Conservation (phyloP, 1,140 invertebrate species). For the Venustaconcha ellipsiformis region DNA sequence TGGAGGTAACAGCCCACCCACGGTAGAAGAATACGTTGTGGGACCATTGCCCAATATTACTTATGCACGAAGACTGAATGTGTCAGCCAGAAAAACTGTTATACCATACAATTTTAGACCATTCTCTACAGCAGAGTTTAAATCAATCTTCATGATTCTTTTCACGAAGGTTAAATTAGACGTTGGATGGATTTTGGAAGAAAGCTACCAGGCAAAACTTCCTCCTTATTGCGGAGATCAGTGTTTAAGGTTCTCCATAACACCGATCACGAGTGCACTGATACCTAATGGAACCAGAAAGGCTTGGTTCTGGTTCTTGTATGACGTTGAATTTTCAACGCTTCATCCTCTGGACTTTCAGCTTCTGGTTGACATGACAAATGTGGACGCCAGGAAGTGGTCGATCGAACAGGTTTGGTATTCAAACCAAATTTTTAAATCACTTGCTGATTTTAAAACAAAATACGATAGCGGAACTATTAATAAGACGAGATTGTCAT, state of each 20-base stretch:
- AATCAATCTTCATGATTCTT: conserved; percentile 43
- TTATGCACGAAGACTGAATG: conserved; percentile 36
- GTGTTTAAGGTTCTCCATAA: conserved; percentile 53
- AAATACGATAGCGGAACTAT: conserved; percentile 35
- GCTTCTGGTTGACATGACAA: conserved; percentile 48
- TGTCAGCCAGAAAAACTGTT: conserved; percentile 36
- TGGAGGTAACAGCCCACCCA: conserved; percentile 44
- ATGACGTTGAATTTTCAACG: conserved; percentile 48
- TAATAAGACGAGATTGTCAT: conserved; percentile 40
- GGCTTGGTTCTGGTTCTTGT: conserved; percentile 50
- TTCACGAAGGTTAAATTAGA: conserved; percentile 33
- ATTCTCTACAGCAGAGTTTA: conserved; percentile 55
- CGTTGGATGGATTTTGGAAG: conserved; percentile 43
- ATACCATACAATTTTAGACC: conserved; percentile 54
- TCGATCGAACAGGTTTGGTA: conserved; percentile 45
- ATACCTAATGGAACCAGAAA: conserved; percentile 41
- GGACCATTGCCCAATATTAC: conserved; percentile 46
- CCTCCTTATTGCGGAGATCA: conserved; percentile 44
- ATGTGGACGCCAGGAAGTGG: conserved; percentile 35
- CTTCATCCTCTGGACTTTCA: conserved; percentile 52
- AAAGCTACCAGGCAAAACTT: conserved; percentile 53
- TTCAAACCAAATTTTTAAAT: conserved; percentile 39
- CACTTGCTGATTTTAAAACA: conserved; percentile 34
- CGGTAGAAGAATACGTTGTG: conserved; percentile 60
- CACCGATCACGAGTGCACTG: conserved; percentile 55